Conservation (phyloP, 2,113 vertebrate species). For the Lepus timidus region DNA sequence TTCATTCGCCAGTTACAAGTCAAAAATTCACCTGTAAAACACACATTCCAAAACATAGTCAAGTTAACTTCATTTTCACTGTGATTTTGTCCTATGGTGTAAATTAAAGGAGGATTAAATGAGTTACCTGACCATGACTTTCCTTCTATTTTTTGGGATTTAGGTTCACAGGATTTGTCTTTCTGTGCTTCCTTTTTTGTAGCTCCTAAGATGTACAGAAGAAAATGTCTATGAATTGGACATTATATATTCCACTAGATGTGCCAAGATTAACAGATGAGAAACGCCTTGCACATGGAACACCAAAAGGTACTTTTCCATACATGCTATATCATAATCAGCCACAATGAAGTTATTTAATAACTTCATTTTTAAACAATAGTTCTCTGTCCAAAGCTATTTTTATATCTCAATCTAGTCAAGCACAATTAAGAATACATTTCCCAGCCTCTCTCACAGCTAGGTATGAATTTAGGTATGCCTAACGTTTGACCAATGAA, state of each 20-base stretch:
- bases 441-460: neutral
- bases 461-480: neutral
- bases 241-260: neutral
- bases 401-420: neutral
- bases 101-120: slow-evolving; percentile 43
- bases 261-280: slow-evolving; percentile 45
- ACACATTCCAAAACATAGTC: slow-evolving; percentile 37
- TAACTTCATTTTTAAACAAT: slow-evolving; percentile 31
- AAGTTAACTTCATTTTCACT: slow-evolving; percentile 28
- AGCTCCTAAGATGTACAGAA: slow-evolving; percentile 73
- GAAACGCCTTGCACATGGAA: slow-evolving; percentile 36
- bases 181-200: slow-evolving; percentile 49
- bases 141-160: slow-evolving; percentile 77
- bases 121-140: slow-evolving; percentile 84
- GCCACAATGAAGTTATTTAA: neutral
- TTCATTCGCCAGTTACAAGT: slow-evolving; percentile 71
- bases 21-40: slow-evolving; percentile 81
- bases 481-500: neutral
- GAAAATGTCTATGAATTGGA: slow-evolving; percentile 62
- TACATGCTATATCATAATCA: neutral
- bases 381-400: slow-evolving; percentile 49
- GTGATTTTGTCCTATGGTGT: slow-evolving; percentile 21
- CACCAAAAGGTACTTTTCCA: slow-evolving; percentile 4
- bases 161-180: slow-evolving; percentile 73
- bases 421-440: neutral